Evolutionary conservation across 2,113 vertebrate genomes (phyloP), one percentile per base, ranked within the genome.

Genomic region (Triplophysa rosa): DNA sequence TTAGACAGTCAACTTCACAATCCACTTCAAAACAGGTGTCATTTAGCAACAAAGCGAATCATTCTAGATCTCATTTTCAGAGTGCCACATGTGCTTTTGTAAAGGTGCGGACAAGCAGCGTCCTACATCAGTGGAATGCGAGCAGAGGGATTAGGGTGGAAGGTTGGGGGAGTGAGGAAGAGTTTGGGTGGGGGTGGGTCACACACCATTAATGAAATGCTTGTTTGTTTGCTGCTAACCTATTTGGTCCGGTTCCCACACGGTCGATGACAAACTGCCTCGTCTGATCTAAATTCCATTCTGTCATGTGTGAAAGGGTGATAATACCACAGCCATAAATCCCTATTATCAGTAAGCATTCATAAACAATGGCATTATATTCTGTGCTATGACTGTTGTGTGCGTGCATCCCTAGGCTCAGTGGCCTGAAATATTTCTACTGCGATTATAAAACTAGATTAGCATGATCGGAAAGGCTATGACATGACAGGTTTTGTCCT

Each of bases 291-390:
- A 88, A 89, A 85, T 81, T 90, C 79, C 33, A 89, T 94, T 94
- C 95, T 94, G 92, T 93, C 90, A 82, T 84, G 81, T 88, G 89
- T 89, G 90, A 91, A 91, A 89, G 92, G 93, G 91, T 92, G 93
- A 62, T 77, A 47, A 17, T 85, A 78, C 74, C 92, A 88, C 91
- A 88, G 37, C 87, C 89, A 87, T 84, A 87, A 93, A 91, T 89
- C 86, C 94, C 95, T 93, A 94, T 97, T 95, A 95, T 92, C 88
- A 87, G 91, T 92, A 91, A 92, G 93, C 94, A 95, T 96, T 96
- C 95, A 95, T 95, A 92, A 95, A 93, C 93, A 92, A 88, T 89
- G 90, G 91, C 89, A 92, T 92, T 86, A 86, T 75, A 84, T 93
- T 90, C 93, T 92, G 91, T 89, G 88, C 87, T 87, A 61, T 61